Evolutionary conservation across 2,888 invertebrate species (phyloP).

Genomic region (Latrodectus hesperus): DNA sequence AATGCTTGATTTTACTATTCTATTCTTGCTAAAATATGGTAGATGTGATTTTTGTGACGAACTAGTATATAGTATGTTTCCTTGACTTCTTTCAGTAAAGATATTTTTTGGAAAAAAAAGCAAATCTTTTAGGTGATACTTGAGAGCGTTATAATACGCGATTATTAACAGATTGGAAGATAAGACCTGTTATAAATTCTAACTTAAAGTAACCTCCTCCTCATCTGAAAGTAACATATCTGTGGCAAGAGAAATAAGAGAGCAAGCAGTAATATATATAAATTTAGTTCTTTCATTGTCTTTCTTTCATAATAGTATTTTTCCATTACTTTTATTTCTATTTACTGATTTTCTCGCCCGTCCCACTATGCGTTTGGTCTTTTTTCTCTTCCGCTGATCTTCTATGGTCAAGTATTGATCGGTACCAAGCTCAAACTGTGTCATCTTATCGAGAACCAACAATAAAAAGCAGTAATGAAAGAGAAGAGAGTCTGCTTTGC

Average conservation of each 20-base stretch:
- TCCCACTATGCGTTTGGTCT: conserved; percentile 15
- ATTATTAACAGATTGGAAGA: too few relatives aligned
- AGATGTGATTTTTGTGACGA: too few relatives aligned
- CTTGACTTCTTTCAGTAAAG: too few relatives aligned
- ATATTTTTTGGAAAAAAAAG: too few relatives aligned
- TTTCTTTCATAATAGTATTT: conserved; percentile 5
- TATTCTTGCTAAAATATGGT: too few relatives aligned
- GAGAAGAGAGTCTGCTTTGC: background rate
- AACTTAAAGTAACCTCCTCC: conserved; percentile 31
- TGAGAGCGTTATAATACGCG: too few relatives aligned
- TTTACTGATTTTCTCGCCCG: conserved; percentile 45
- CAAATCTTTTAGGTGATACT: too few relatives aligned
- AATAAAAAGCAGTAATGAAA: conserved; percentile 29
- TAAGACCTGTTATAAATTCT: too few relatives aligned
- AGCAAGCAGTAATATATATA: conserved; percentile 49
- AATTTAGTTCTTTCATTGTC: conserved; percentile 39
- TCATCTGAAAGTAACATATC: conserved; percentile 41
- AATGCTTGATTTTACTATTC: too few relatives aligned
- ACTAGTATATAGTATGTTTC: too few relatives aligned
- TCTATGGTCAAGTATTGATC: conserved; percentile 45
- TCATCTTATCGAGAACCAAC: conserved; percentile 45
- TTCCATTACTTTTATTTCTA: conserved; percentile 43
- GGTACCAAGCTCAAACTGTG: conserved; percentile 33
- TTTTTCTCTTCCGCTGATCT: conserved; percentile 44
- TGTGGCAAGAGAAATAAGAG: conserved; percentile 5